Conservation (phyloP, 2,797 vertebrate species). For the Cuniculus paca region DNA sequence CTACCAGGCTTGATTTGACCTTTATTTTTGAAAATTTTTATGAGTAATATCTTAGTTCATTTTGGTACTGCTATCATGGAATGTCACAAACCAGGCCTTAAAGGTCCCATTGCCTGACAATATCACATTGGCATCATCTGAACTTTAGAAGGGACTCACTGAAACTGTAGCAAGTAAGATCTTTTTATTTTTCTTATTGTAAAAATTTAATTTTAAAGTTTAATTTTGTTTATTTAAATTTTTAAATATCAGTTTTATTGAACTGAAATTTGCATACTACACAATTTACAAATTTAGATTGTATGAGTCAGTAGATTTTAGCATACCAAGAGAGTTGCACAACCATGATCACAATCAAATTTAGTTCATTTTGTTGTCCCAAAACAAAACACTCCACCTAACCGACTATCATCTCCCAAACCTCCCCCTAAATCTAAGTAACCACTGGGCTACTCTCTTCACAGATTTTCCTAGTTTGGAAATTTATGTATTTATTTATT, state of each 20-base stretch:
- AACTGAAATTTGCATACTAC: background rate
- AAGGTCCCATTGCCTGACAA: background rate
- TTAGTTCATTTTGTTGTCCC: background rate
- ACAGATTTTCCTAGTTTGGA: background rate
- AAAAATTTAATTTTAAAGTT: background rate
- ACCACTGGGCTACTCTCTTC: background rate
- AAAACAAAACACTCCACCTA: background rate
- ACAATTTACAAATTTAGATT: no score
- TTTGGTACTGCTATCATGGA: background rate
- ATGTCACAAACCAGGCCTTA: background rate
- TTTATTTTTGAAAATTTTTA: slow-evolving; percentile 2
- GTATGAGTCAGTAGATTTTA: background rate
- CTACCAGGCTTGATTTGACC: background rate
- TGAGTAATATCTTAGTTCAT: background rate
- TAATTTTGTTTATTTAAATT: background rate
- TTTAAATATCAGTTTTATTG: background rate
- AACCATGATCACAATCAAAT: background rate
- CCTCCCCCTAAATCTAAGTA: background rate
- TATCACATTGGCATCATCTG: background rate
- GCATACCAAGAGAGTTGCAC: background rate
- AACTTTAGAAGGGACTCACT: background rate
- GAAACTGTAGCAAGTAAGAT: background rate
- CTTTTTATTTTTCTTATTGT: background rate
- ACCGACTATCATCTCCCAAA: background rate
- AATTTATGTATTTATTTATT: background rate